Conservation (phyloP, 2,888 invertebrate species). For the Arctia plantaginis region DNA sequence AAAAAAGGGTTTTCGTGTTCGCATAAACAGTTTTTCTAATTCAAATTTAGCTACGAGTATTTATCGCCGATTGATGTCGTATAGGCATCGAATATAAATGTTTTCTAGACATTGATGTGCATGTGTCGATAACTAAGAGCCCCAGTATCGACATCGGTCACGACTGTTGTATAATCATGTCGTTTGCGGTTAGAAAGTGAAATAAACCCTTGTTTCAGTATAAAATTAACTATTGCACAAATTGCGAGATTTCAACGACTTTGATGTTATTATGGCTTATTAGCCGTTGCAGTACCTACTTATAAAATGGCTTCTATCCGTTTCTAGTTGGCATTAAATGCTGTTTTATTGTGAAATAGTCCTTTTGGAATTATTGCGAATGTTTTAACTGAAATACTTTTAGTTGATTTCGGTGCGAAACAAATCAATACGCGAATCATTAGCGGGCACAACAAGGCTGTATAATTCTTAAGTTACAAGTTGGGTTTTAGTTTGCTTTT, state of each 20-base stretch:
- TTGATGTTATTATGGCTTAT: constrained; percentile 36
- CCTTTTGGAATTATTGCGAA: not conserved
- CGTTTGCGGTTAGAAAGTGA: constrained; percentile 75
- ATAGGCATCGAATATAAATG: constrained; percentile 21
- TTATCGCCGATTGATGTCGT: constrained; percentile 18
- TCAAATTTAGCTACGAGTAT: constrained; percentile 27
- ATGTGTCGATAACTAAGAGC: constrained; percentile 41
- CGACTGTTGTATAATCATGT: constrained; percentile 59
- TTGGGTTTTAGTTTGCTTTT: constrained; percentile 37
- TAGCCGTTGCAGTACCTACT: constrained; percentile 20
- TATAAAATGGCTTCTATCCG: constrained; percentile 13
- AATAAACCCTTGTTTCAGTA: constrained; percentile 63
- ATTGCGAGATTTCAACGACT: constrained; percentile 53
- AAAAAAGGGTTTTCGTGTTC: not conserved
- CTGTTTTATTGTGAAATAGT: constrained; percentile 13
- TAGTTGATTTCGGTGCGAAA: constrained; percentile 16
- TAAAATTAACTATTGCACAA: constrained; percentile 69
- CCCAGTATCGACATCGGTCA: constrained; percentile 42
- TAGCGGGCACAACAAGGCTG: constrained; percentile 1
- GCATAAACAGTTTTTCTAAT: constrained; percentile 15
- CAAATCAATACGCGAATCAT: constrained; percentile 30
- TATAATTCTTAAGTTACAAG: constrained; percentile 39
- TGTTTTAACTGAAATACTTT: not conserved
- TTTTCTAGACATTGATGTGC: constrained; percentile 52
- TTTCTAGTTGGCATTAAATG: constrained; percentile 15